Evolutionary conservation across 1,140 invertebrate species (phyloP).

Genomic region (Drosophila nebulosa): DNA sequence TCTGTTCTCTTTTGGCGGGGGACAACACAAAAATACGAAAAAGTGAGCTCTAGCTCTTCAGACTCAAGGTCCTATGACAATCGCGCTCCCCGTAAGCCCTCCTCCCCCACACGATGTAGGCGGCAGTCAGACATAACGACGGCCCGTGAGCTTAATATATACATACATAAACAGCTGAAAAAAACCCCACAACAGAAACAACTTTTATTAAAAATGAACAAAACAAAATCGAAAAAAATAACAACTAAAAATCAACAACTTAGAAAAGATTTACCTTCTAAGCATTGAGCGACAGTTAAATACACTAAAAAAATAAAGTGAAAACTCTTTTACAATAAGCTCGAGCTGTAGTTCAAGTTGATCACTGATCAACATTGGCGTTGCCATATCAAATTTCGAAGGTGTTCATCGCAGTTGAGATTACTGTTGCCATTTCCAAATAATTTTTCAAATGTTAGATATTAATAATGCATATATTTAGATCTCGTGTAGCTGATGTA

Average conservation of each 20-base stretch:
- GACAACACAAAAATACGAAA: background rate
- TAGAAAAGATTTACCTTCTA: background rate
- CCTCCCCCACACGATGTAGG: background rate
- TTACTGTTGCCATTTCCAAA: too few relatives aligned
- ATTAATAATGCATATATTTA: too few relatives aligned
- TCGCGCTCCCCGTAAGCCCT: background rate
- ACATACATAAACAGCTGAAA: conserved; percentile 37
- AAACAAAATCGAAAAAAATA: background rate
- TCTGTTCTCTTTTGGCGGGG: background rate
- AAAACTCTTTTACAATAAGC: background rate
- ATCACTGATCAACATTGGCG: too few relatives aligned
- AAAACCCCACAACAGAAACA: conserved; percentile 23
- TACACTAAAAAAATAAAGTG: background rate
- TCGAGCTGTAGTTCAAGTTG: too few relatives aligned
- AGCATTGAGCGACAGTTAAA: background rate
- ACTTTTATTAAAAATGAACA: conserved; percentile 30
- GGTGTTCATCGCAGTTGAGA: too few relatives aligned
- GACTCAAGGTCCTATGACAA: conserved; percentile 43
- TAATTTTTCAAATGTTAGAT: too few relatives aligned
- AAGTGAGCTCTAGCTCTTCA: conserved; percentile 5
- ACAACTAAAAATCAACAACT: background rate
- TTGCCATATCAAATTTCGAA: too few relatives aligned
- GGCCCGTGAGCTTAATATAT: conserved; percentile 14
- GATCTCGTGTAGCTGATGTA: too few relatives aligned
- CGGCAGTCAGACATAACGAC: conserved; percentile 9